Evolutionary conservation across 2,888 invertebrate genomes (phyloP).

Genomic region (Drosophila barbarae): DNA sequence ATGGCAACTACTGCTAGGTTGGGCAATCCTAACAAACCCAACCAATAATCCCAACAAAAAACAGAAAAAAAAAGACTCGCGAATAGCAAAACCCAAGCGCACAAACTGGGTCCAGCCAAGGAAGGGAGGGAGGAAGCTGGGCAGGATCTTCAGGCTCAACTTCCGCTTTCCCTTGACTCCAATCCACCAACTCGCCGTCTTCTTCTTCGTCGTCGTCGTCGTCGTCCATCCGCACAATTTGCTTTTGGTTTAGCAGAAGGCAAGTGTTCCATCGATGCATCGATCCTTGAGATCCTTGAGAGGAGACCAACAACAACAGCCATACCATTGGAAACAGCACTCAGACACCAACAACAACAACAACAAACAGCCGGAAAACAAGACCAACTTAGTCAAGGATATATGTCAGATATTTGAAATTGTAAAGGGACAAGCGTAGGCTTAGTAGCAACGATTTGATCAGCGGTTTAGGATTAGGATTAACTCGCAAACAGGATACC

Average conservation of each 20-base stretch:
- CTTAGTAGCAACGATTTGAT: slow-evolving; percentile 23
- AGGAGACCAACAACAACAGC: slow-evolving; percentile 44
- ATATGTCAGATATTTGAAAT: slow-evolving; percentile 10
- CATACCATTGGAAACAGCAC: slow-evolving; percentile 76
- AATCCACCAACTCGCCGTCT: slow-evolving; percentile 27
- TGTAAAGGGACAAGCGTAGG: slow-evolving; percentile 2
- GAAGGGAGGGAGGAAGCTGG: slow-evolving; percentile 18
- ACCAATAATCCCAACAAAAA: not conserved
- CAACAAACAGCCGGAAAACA: slow-evolving; percentile 4
- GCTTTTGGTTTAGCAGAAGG: slow-evolving; percentile 28
- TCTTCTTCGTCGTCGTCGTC: slow-evolving; percentile 27
- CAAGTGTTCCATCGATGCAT: slow-evolving; percentile 33
- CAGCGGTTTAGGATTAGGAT: slow-evolving; percentile 20
- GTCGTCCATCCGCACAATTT: slow-evolving; percentile 42
- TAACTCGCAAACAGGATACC: slow-evolving; percentile 2
- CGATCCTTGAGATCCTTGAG: slow-evolving; percentile 38
- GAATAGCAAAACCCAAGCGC: slow-evolving; percentile 41
- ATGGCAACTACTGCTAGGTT: slow-evolving; percentile 73
- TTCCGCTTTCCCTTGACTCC: slow-evolving; percentile 17
- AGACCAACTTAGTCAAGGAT: slow-evolving; percentile 18
- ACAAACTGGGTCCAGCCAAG: slow-evolving; percentile 37
- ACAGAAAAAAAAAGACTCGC: slow-evolving; percentile 33
- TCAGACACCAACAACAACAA: slow-evolving; percentile 14
- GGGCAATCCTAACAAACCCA: slow-evolving; percentile 44
- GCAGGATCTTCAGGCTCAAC: not conserved